These are phyloP conservation scores for Drosophila equinoxialis DNA, from an alignment of 1,140 invertebrate genomes.

Conservation along the genomic window DNA sequence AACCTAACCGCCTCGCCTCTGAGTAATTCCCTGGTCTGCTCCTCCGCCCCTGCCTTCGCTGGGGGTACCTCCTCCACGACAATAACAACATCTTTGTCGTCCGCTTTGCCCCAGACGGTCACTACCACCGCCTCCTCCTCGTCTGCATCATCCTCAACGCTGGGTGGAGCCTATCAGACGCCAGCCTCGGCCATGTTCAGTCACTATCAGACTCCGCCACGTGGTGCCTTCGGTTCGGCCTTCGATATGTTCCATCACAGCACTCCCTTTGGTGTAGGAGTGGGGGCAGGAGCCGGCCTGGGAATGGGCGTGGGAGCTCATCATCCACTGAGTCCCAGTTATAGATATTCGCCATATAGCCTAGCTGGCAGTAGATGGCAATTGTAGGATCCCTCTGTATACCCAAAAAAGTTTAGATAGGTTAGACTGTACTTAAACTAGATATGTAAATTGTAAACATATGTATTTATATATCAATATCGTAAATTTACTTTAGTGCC, in stretches of 20 bases:
- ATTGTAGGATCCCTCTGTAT: slow-evolving; percentile 55
- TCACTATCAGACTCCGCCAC: slow-evolving; percentile 80
- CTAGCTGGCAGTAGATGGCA: slow-evolving; percentile 82
- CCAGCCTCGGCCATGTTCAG: slow-evolving; percentile 68
- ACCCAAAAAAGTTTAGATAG: slow-evolving; percentile 18
- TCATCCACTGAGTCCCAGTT: slow-evolving; percentile 66
- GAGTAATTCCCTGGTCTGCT: slow-evolving; percentile 53
- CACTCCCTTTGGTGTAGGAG: slow-evolving; percentile 76
- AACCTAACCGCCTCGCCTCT: slow-evolving; percentile 70
- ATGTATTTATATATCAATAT: slow-evolving; percentile 26
- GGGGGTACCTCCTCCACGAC: slow-evolving; percentile 23
- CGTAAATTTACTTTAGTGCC: slow-evolving; percentile 70
- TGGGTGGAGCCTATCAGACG: slow-evolving; percentile 75
- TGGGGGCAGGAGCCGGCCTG: slow-evolving; percentile 51
- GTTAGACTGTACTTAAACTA: slow-evolving; percentile 31
- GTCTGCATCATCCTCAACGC: slow-evolving; percentile 31
- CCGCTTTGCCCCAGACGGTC: slow-evolving; percentile 1
- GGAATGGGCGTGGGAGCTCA: slow-evolving; percentile 26
- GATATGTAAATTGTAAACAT: slow-evolving; percentile 43
- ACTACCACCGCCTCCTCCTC: slow-evolving; percentile 9
- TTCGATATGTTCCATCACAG: slow-evolving; percentile 83
- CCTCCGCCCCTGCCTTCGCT: slow-evolving; percentile 3
- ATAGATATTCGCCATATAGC: slow-evolving; percentile 82
- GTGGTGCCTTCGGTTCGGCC: slow-evolving; percentile 77
- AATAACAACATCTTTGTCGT: slow-evolving; percentile 9